phyloP scores from a whole-genome alignment of 2,113 vertebrate species.

The Excalfactoria chinensis region DNA sequence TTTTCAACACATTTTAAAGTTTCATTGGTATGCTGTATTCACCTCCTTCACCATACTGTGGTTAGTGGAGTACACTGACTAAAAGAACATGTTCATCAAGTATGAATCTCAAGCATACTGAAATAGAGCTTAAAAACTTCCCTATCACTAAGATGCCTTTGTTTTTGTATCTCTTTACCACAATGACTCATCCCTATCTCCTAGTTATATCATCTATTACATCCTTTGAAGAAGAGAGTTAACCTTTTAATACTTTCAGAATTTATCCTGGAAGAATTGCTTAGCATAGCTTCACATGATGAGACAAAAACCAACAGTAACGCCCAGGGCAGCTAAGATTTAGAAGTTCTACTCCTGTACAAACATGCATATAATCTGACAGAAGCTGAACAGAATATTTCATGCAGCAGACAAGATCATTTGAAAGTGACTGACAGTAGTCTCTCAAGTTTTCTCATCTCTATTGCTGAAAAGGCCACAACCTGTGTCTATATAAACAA shows the following conservation, averaged over 20 bases:
- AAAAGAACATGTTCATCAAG: background rate
- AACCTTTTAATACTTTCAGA: background rate
- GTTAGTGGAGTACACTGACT: background rate
- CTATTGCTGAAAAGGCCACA: background rate
- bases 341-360: background rate
- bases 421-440: background rate
- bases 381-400: background rate
- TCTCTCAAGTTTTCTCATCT: background rate
- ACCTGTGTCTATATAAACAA: background rate
- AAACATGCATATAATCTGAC: background rate
- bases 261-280: background rate
- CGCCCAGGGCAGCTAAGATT: background rate
- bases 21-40: background rate
- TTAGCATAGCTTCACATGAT: background rate
- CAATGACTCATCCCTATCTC: background rate
- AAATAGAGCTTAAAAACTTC: background rate
- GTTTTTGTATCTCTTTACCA: background rate
- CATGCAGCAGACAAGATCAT: background rate
- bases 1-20: background rate
- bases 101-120: background rate
- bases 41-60: rapidly evolving
- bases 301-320: background rate
- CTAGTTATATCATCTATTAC: background rate
- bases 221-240: background rate
- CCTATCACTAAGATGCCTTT: background rate